Evolutionary conservation across 1,140 invertebrate genomes (phyloP), one percentile per base, ranked within the genome.

Genomic region (Himalopsyche phryganea): DNA sequence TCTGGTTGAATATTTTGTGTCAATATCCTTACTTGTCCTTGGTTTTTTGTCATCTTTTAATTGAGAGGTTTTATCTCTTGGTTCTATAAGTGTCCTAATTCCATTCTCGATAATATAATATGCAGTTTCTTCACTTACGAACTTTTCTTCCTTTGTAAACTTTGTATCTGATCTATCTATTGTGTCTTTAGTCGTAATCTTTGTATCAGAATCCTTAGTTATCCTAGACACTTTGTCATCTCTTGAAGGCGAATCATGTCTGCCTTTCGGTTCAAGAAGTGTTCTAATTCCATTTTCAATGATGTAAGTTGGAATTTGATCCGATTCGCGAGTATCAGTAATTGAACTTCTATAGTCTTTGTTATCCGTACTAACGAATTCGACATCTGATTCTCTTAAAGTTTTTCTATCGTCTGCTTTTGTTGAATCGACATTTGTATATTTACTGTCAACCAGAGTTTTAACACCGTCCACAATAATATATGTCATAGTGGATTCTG

Each of bases 381-480:
- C 15, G 4, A 13, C 38, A 40, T 40, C 38, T 6, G 15, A n/a
- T 5, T 40, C 38, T 15, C n/a, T 40, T 40, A 15, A 6, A 6
- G 38, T 41, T 32, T 44, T 47, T 56, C 47, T 47, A 11, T 47
- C 18, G 18, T 36, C 20, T 1, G 9, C 35, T 28, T 18, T 46
- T 20, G 32, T 17, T 33, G 20, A 18, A 15, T 20, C 23, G 9
- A 28, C 23, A 9, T 28, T 28, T 28, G 23, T 58, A 13, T 15
- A 17, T 58, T 18, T 55, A 38, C 47, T 18, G 11, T 52, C 49
- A 14, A 63, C 50, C 36, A 40, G 32, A 13, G 48, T 61, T 53
- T 53, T 58, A 36, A 61, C 36, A 17, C 53, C 53, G 36, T 47
- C 49, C 38, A 49, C 53, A 3, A 56, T 56, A 2, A 48, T 35